Percentiles rank a stretch among this genome's conserved stretches.
phyloP scores from a whole-genome alignment of 64 coral and sea anemone genomes.

The Platygyra sinensis region DNA sequence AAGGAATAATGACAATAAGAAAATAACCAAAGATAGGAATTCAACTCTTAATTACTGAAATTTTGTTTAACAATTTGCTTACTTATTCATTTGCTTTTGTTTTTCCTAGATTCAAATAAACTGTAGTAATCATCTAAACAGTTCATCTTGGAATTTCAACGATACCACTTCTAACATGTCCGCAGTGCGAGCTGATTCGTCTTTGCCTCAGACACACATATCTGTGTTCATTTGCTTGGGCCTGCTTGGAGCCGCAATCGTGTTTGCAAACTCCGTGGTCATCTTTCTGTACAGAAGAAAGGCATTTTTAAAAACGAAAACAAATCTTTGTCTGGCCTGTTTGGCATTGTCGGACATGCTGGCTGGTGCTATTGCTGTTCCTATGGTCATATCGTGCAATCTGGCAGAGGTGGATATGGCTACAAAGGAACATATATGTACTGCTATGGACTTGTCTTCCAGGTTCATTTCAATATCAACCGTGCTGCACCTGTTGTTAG shows the following conservation, averaged over 20 bases:
- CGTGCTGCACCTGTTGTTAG: constrained; percentile 67
- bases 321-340: constrained; percentile 75
- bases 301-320: constrained; percentile 61
- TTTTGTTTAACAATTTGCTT: not conserved
- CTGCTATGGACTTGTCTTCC: constrained; percentile 60
- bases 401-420: not conserved
- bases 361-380: constrained; percentile 58
- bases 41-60: not conserved
- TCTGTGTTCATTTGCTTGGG: constrained; percentile 27
- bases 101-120: not conserved
- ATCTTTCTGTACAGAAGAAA: constrained; percentile 58
- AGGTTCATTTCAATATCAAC: constrained; percentile 82
- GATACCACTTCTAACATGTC: not conserved
- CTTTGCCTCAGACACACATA: not conserved
- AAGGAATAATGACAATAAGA: no score
- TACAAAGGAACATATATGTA: constrained; percentile 15
- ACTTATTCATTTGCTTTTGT: not conserved
- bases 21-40: not conserved
- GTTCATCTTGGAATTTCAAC: not conserved
- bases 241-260: constrained; percentile 29
- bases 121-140: not conserved
- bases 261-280: constrained; percentile 65
- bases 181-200: not conserved
- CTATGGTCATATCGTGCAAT: constrained; percentile 61
- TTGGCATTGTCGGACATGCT: constrained; percentile 78